Evolutionary conservation across 2,888 invertebrate species (phyloP).

Genomic region (Smittia sp.): DNA sequence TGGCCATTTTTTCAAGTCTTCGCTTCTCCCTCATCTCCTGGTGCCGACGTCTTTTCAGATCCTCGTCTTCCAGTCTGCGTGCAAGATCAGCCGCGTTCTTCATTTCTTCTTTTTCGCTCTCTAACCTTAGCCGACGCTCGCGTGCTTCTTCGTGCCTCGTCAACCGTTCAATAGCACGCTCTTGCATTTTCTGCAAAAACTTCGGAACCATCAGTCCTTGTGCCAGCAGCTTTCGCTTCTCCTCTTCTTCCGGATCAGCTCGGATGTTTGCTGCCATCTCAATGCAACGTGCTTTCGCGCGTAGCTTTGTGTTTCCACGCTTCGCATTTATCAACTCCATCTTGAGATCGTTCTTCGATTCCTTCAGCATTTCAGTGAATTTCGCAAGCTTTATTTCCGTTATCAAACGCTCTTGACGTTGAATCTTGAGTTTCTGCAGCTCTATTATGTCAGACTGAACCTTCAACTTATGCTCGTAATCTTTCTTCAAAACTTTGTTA

Average conservation of each 20-base stretch:
- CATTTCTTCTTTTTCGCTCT: conserved; percentile 52
- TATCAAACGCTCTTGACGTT: conserved; percentile 70
- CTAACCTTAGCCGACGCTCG: conserved; percentile 49
- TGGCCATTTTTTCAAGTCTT: conserved; percentile 61
- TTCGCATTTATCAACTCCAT: conserved; percentile 59
- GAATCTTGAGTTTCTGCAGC: conserved; percentile 66
- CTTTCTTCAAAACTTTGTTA: neutral
- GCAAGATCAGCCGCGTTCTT: conserved; percentile 53
- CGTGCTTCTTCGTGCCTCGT: conserved; percentile 51
- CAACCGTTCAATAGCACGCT: conserved; percentile 65
- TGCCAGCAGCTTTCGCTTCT: conserved; percentile 49
- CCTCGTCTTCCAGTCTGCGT: conserved; percentile 57
- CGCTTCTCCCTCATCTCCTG: conserved; percentile 63
- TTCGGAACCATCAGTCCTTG: conserved; percentile 58
- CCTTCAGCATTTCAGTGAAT: conserved; percentile 63
- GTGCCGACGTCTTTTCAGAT: conserved; percentile 60
- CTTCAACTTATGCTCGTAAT: conserved; percentile 53
- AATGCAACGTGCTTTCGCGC: conserved; percentile 36
- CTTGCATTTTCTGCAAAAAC: conserved; percentile 70
- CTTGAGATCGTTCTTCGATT: conserved; percentile 60
- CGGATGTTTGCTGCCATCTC: conserved; percentile 25
- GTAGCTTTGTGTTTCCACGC: conserved; percentile 59
- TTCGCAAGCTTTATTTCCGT: conserved; percentile 69
- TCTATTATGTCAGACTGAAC: conserved; percentile 72
- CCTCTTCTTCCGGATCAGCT: conserved; percentile 38